Evolutionary conservation across 64 coral and sea anemone genomes (phyloP).

Genomic region (Actinia tenebrosa): DNA sequence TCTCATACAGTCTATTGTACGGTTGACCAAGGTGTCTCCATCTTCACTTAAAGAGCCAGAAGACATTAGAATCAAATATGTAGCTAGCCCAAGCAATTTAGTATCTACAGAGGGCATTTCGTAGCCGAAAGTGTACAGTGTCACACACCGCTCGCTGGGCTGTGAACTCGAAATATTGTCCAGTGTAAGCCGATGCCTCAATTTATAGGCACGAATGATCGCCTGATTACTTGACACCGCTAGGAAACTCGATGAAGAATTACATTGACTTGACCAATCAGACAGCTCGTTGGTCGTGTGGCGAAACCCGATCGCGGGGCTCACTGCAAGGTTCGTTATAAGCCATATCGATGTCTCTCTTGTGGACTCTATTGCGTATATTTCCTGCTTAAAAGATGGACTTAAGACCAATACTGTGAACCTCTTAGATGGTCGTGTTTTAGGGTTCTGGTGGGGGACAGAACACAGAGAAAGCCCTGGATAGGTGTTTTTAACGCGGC

Average conservation of each 20-base stretch:
- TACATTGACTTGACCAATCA: conserved; percentile 50
- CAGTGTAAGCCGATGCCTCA: conserved; percentile 41
- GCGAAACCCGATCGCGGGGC: background rate
- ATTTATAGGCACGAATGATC: conserved; percentile 57
- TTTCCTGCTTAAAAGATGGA: background rate
- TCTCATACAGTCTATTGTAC: conserved; percentile 16
- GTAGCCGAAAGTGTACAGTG: background rate
- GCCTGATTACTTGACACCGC: conserved; percentile 48
- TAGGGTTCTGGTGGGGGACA: background rate
- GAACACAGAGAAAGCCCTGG: background rate
- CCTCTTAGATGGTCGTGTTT: background rate
- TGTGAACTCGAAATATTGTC: background rate
- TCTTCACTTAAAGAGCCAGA: background rate
- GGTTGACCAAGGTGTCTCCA: background rate
- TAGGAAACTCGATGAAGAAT: conserved; percentile 56
- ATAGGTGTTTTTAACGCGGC: background rate
- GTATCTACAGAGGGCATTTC: background rate
- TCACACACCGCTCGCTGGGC: background rate
- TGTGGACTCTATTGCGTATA: background rate
- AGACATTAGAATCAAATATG: conserved; percentile 7
- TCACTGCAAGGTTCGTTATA: background rate
- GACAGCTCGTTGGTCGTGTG: conserved; percentile 1
- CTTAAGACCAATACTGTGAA: conserved; percentile 4
- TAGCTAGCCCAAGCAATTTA: conserved; percentile 19
- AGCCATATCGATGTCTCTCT: background rate